Base-by-base conservation (phyloP, 2,113 vertebrate genomes). In the Cottus gobio region DNA sequence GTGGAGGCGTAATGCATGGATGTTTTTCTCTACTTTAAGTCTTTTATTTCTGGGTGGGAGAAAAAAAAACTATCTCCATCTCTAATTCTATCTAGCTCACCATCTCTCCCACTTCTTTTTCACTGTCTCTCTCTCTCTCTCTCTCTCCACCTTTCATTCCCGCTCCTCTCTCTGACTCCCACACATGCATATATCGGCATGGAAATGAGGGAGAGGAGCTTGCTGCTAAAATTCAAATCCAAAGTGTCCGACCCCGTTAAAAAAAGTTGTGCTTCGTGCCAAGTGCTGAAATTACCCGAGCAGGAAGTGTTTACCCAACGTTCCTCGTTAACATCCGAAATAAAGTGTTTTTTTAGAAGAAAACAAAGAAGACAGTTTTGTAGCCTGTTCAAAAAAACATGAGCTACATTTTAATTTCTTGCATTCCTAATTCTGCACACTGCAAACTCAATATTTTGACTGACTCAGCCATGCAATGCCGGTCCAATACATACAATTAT, bases 141-240 rank as follows among this genome's bases (percentile, higher is more conserved):
- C 82, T 79, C 77, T 44, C 88, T 90, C 88, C 83, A 3, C 1
- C 20, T 34, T 5, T 34, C 80, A 60, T 86, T 85, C 26, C 78
- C 3, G 68, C 71, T 79, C 72, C 80, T 79, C 77, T 39, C 87
- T 90, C 88, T 83, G 86, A 89, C 93, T 87, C 91, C 86, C 85
- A 91, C 91, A 87, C 90, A 84, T 22, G 86, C 82, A 90, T 90
- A 91, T 71, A 90, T 92, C 68, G 58, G 78, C 75, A 93, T 90
- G 90, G 84, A 93, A 87, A 92, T 92, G 77, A 90, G 84, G 64
- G 73, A 74, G 78, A 74, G 84, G 66, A 71, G 78, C 61, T 80
- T 44, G 77, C 77, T 86, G 83, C 82, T 88, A 78, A 91, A 89
- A 83, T 88, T 87, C 77, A 91, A 85, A 90, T 81, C 69, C 75